These are phyloP conservation scores for Indicator indicator DNA, from an alignment of 2,113 vertebrate species.

Conservation along the genomic window DNA sequence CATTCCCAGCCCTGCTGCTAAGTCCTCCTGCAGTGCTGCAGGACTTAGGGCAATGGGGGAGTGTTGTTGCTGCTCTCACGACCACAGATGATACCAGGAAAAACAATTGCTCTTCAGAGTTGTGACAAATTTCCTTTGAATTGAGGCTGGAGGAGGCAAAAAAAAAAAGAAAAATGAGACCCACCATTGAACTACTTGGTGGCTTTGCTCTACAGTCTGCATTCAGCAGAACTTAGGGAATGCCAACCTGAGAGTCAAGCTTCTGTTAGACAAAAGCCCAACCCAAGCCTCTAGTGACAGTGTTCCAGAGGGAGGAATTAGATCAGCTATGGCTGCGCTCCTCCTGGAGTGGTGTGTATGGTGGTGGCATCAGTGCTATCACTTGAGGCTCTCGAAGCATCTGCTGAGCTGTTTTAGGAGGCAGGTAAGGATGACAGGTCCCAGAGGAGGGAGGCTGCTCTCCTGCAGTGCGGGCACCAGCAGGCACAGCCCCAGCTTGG, in stretches of 20 bases:
- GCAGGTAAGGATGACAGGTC: neutral
- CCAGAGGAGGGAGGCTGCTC: neutral
- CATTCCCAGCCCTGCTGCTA: neutral
- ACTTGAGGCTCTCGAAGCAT: neutral
- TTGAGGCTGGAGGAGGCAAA: neutral
- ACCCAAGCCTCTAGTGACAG: neutral
- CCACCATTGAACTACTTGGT: neutral
- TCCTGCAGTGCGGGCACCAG: neutral
- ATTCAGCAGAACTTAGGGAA: neutral
- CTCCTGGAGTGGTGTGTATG: too few relatives aligned
- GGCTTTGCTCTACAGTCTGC: neutral
- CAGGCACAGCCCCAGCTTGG: neutral
- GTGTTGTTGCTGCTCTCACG: neutral
- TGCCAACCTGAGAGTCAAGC: neutral
- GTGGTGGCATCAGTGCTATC: neutral
- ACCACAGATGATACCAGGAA: neutral
- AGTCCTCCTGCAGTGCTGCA: neutral
- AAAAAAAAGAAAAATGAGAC: too few relatives aligned
- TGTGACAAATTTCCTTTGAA: neutral
- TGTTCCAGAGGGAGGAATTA: neutral
- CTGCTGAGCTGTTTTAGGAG: neutral
- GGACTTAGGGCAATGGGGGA: neutral
- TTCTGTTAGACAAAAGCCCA: neutral
- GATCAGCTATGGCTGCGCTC: neutral
- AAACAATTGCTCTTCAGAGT: neutral